phyloP scores from a whole-genome alignment of 1,140 invertebrate genomes.

The Hirudo medicinalis region DNA sequence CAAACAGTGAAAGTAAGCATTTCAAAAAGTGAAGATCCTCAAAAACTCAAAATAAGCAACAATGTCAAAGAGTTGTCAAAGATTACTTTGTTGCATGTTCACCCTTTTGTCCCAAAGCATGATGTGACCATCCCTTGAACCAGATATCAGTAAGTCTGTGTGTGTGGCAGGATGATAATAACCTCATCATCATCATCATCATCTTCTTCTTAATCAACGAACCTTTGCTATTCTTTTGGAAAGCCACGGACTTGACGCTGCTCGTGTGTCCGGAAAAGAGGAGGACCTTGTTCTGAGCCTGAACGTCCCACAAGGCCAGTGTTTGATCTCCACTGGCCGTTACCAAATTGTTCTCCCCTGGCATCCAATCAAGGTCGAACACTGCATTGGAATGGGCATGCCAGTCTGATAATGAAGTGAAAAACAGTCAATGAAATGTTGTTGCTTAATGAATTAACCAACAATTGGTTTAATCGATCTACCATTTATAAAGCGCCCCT shows the following conservation, averaged over 20 bases:
- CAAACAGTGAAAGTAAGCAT: too few relatives aligned
- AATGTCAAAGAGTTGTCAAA: too few relatives aligned
- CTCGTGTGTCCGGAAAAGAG: slow-evolving; percentile 58
- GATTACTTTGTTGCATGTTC: slow-evolving; percentile 27
- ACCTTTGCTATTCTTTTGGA: slow-evolving; percentile 52
- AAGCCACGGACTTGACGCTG: slow-evolving; percentile 64
- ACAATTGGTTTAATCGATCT: too few relatives aligned
- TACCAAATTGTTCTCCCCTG: slow-evolving; percentile 57
- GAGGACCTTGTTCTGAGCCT: slow-evolving; percentile 34
- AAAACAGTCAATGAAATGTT: too few relatives aligned
- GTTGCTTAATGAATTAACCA: too few relatives aligned
- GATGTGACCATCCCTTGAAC: slow-evolving; percentile 67
- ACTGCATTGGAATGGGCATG: slow-evolving; percentile 71
- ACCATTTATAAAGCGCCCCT: too few relatives aligned
- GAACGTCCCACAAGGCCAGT: slow-evolving; percentile 57
- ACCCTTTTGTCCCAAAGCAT: slow-evolving; percentile 62
- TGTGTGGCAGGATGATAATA: not conserved
- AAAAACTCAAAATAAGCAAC: too few relatives aligned
- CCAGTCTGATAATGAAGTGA: slow-evolving; percentile 28
- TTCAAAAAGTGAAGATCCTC: too few relatives aligned
- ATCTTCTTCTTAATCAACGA: slow-evolving; percentile 23
- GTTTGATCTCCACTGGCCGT: slow-evolving; percentile 73
- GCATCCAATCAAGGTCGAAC: slow-evolving; percentile 73
- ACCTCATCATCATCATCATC: not conserved
- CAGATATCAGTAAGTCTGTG: slow-evolving; percentile 63